These are phyloP conservation scores for Pseudomyrmex dendroicus DNA, from an alignment of 1,140 invertebrate genomes.

Conservation along the genomic window DNA sequence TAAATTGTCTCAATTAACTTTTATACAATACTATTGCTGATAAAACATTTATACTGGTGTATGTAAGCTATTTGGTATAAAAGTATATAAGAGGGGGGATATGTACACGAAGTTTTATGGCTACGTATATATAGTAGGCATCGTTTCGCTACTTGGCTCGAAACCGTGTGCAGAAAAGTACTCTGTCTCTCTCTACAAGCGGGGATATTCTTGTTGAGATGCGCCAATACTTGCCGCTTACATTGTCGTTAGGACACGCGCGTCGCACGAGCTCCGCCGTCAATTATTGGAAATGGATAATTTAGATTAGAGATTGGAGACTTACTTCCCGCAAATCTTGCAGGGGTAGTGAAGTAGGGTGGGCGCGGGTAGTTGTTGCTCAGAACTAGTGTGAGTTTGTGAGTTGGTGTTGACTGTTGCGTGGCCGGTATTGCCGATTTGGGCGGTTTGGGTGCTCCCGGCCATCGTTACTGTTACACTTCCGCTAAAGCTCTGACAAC, in stretches of 20 bases:
- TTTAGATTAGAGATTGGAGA: conserved; percentile 86
- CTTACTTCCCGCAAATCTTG: conserved; percentile 99
- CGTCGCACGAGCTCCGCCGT: conserved; percentile 51
- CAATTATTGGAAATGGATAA: conserved; percentile 77
- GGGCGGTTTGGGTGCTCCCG: conserved; percentile 90
- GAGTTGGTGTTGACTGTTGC: conserved; percentile 86
- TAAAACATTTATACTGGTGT: background rate
- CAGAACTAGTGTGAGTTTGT: conserved; percentile 86
- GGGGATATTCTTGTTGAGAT: conserved; percentile 32
- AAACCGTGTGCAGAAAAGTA: conserved; percentile 42
- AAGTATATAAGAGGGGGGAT: conserved; percentile 5
- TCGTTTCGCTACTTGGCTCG: conserved; percentile 5
- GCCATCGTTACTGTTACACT: conserved; percentile 90
- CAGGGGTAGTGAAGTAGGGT: conserved; percentile 91
- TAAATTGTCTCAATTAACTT: background rate
- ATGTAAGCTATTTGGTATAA: background rate
- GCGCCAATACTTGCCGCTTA: conserved; percentile 68
- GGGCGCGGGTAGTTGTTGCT: conserved; percentile 85
- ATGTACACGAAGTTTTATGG: conserved; percentile 14
- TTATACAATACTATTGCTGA: background rate
- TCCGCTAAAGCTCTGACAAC: conserved; percentile 92
- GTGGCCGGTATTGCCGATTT: conserved; percentile 86
- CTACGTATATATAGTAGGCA: background rate
- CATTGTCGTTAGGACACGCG: conserved; percentile 48
- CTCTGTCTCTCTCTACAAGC: conserved; percentile 52